phyloP scores from a whole-genome alignment of 2,888 invertebrate genomes.

The Cheilosia grossa region DNA sequence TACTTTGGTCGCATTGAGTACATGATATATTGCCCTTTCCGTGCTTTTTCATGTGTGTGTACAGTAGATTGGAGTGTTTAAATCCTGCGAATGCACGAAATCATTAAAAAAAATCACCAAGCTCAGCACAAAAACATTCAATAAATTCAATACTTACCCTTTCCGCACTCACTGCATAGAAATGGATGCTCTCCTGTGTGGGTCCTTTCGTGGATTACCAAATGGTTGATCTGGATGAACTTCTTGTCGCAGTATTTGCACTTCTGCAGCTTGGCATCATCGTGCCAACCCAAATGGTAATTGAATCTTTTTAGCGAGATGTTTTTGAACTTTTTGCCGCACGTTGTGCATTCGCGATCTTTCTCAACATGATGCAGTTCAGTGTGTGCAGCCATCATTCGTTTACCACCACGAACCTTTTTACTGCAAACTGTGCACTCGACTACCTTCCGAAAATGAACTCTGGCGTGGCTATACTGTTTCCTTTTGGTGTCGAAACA shows the following conservation, averaged over 20 bases:
- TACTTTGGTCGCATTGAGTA: conserved; percentile 36
- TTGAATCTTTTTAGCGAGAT: conserved; percentile 51
- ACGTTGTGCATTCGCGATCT: conserved; percentile 43
- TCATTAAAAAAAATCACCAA: neutral
- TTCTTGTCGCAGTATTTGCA: conserved; percentile 69
- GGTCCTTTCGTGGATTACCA: conserved; percentile 53
- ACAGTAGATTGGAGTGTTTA: conserved; percentile 6
- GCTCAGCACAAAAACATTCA: neutral
- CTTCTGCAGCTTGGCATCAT: conserved; percentile 55
- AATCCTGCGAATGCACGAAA: conserved; percentile 22
- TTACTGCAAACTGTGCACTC: conserved; percentile 56
- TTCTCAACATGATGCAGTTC: conserved; percentile 58
- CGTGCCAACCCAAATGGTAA: conserved; percentile 63
- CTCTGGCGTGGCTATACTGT: conserved; percentile 52
- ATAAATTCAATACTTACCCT: conserved; percentile 2
- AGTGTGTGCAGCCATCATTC: conserved; percentile 58
- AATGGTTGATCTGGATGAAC: conserved; percentile 59
- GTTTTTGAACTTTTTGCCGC: conserved; percentile 47
- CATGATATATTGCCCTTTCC: conserved; percentile 18
- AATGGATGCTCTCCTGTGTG: conserved; percentile 52
- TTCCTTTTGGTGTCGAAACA: conserved; percentile 43
- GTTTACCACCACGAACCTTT: conserved; percentile 58
- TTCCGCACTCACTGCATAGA: conserved; percentile 45
- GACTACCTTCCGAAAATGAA: conserved; percentile 36
- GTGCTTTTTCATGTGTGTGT: conserved; percentile 23